Base-by-base conservation (phyloP, 2,888 invertebrate species). In the Euclidia mi region DNA sequence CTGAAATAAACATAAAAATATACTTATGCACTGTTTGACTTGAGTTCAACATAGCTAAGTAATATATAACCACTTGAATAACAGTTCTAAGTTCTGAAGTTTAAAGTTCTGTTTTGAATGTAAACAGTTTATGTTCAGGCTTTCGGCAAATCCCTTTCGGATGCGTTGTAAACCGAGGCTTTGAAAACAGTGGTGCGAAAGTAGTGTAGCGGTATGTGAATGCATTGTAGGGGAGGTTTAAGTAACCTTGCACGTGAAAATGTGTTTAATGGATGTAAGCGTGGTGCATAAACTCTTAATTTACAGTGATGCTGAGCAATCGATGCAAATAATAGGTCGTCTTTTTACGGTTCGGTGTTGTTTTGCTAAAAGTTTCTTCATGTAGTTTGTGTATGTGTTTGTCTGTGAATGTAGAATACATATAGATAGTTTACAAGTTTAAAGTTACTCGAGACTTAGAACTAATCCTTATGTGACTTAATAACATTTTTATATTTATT, bases 1-100 rank as follows among this genome's bases (percentile, higher is more conserved):
- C 79, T 82, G 79, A 81, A 83, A 81, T 78, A 77, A 81, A 81
- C 73, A 82, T 81, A 81, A 78, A 82, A 81, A 85, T 82, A 85
- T 82, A 75, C 76, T 78, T 81, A 80, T 81, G 77, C 81, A 78
- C 75, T 71, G 68, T 75, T 79, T 72, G 78, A 68, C 71, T 76
- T 46, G 42, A 55, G 68, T 66, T 69, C 58, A 63, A 71, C 67
- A 66, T 56, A 58, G 64, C 53, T 38, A 47, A 59, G 44, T 38
- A 31, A 42, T 34, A 48, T 38, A 28, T 32, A 11, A 7, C 17
- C 47, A 57, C 25, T 38, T 38, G 28, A 71, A 48, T 37, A 37
- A 50, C 29, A 52, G 20, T 56, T 68, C 14, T 73, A 65, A 58
- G 43, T 15, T 31, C 15, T 12, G 7, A 2, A 28, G 0, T 0